A percentile compares a stretch with the other conserved stretches of the same genome.
These are phyloP conservation scores for Pygoscelis antarcticus DNA, from an alignment of 2,113 vertebrate species.

Conservation along the genomic window DNA sequence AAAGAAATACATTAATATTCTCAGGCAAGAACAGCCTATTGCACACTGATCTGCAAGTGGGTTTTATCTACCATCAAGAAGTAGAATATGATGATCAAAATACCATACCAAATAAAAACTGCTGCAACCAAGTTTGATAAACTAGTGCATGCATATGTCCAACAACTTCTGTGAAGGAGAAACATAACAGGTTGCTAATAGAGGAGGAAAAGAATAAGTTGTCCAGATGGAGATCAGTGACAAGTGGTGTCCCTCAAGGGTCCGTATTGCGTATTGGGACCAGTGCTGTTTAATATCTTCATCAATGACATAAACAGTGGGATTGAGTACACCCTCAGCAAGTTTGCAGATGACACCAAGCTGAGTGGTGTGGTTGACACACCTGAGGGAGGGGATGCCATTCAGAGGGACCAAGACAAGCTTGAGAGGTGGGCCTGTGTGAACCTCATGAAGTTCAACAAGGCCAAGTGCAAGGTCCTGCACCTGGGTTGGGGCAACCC, in stretches of 20 bases:
- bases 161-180: background rate
- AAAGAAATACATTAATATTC: background rate
- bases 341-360: background rate
- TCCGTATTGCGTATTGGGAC: accelerated
- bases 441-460: background rate
- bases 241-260: background rate
- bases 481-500: accelerated
- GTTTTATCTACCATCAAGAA: background rate
- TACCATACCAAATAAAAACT: background rate
- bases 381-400: background rate
- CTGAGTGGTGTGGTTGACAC: background rate
- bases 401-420: background rate
- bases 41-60: background rate
- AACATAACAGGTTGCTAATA: background rate
- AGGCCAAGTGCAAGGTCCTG: background rate
- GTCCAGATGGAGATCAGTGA: background rate
- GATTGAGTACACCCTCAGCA: background rate
- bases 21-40: background rate
- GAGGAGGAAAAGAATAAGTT: background rate
- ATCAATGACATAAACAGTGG: background rate
- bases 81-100: background rate
- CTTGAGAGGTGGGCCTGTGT: background rate
- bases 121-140: background rate
- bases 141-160: background rate
- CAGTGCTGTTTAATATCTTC: background rate